Evolutionary conservation across 2,113 vertebrate genomes (phyloP).

Genomic region (Crotalus viridis): DNA sequence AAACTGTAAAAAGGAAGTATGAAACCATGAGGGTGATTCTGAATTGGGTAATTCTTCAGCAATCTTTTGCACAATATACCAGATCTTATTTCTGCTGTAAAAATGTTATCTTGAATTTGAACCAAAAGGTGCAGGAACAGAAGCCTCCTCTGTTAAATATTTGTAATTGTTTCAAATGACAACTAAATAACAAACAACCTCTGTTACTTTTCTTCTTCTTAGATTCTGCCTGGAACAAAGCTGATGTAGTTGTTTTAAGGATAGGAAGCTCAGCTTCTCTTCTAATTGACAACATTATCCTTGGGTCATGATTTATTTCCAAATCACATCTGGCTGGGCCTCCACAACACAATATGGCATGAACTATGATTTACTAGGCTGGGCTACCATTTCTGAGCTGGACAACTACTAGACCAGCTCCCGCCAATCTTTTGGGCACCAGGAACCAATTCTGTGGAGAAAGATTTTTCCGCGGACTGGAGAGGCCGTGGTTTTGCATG

Average conservation of each 20-base stretch:
- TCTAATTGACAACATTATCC: neutral
- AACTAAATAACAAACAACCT: neutral
- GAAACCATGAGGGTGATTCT: neutral
- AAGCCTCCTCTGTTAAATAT: neutral
- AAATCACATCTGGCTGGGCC: too few species aligned
- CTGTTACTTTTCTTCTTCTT: neutral
- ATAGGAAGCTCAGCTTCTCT: neutral
- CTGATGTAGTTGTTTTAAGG: neutral
- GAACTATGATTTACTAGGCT: neutral
- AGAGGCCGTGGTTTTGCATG: too few species aligned
- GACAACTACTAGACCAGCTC: neutral
- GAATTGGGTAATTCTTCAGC: neutral
- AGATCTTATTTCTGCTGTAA: neutral
- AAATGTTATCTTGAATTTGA: neutral
- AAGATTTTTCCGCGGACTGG: too few species aligned
- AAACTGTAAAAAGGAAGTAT: neutral
- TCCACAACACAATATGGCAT: neutral
- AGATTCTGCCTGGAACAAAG: neutral
- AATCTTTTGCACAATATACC: neutral
- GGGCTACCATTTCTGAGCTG: neutral
- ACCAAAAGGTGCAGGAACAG: neutral
- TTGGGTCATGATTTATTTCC: too few species aligned
- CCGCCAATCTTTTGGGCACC: too few species aligned
- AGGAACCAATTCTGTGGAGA: too few species aligned
- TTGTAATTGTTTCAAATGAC: neutral